Evolutionary conservation across 2,888 invertebrate genomes (phyloP).

Genomic region (Mythimna loreyi): DNA sequence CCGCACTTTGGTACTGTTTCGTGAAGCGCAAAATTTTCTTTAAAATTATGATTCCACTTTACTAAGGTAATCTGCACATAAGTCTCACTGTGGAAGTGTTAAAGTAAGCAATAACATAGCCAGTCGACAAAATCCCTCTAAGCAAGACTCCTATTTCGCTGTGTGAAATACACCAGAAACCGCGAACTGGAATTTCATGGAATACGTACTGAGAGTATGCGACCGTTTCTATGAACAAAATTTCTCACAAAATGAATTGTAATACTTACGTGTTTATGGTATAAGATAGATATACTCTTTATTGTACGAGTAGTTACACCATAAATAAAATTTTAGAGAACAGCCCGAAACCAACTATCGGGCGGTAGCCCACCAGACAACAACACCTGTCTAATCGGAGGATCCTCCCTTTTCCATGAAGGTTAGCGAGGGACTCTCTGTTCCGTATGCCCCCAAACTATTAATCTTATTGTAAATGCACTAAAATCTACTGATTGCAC

Average conservation of each 20-base stretch:
- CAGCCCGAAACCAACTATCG: too few species aligned
- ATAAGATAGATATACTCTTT: too few species aligned
- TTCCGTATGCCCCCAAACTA: too few species aligned
- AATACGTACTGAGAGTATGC: constrained; percentile 1
- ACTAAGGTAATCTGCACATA: constrained; percentile 27
- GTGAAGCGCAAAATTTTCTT: constrained; percentile 10
- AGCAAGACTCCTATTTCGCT: constrained; percentile 25
- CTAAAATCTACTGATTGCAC: too few species aligned
- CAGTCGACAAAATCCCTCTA: constrained; percentile 16
- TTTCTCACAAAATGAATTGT: constrained; percentile 1
- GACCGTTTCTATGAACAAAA: neutral
- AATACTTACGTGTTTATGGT: too few species aligned
- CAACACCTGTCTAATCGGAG: too few species aligned
- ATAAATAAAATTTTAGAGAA: too few species aligned
- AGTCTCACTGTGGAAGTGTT: constrained; percentile 31
- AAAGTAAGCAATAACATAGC: constrained; percentile 44
- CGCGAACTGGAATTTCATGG: constrained; percentile 26
- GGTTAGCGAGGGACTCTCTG: too few species aligned
- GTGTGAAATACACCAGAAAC: constrained; percentile 35
- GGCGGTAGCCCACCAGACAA: too few species aligned
- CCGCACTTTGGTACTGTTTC: neutral
- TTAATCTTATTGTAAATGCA: too few species aligned
- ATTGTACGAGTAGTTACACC: too few species aligned
- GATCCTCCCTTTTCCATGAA: too few species aligned
- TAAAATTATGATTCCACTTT: constrained; percentile 10